These are phyloP conservation scores for Melopsittacus undulatus DNA, from an alignment of 2,797 vertebrate species.

Conservation along the genomic window DNA sequence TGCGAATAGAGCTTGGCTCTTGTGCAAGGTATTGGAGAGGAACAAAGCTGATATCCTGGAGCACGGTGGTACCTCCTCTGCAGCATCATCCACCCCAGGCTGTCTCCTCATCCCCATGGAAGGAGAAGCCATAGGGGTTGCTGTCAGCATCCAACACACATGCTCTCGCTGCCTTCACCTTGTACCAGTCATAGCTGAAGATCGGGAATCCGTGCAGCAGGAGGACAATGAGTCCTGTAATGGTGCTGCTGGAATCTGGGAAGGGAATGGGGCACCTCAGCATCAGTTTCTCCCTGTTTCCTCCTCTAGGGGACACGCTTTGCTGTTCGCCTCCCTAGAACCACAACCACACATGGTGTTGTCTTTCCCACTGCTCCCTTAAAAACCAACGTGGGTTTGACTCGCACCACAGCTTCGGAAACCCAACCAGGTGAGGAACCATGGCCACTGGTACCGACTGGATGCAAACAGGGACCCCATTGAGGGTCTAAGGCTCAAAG, in stretches of 20 bases:
- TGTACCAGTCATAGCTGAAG: conserved; percentile 95
- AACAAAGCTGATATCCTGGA: neutral
- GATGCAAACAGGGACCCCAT: neutral
- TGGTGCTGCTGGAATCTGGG: conserved; percentile 85
- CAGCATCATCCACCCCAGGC: neutral
- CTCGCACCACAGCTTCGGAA: fast-evolving
- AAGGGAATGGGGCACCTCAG: neutral
- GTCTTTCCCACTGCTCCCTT: neutral
- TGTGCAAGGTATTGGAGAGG: fast-evolving
- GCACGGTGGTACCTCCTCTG: fast-evolving
- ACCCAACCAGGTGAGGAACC: neutral
- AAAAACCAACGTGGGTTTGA: neutral
- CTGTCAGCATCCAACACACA: fast-evolving
- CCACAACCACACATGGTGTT: fast-evolving
- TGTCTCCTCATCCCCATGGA: neutral
- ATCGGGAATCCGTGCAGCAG: conserved; percentile 95
- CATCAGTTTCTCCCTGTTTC: neutral
- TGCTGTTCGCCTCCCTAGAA: fast-evolving
- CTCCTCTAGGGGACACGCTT: fast-evolving
- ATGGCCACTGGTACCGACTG: fast-evolving
- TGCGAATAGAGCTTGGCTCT: neutral
- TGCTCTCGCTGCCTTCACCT: conserved; percentile 74
- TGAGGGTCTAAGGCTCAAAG: neutral
- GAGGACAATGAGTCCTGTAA: conserved; percentile 86
- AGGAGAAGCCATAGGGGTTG: neutral